Evolutionary conservation across 2,113 vertebrate species (phyloP), one percentile per base, ranked within the genome.

Genomic region (Phodopus roborovskii): DNA sequence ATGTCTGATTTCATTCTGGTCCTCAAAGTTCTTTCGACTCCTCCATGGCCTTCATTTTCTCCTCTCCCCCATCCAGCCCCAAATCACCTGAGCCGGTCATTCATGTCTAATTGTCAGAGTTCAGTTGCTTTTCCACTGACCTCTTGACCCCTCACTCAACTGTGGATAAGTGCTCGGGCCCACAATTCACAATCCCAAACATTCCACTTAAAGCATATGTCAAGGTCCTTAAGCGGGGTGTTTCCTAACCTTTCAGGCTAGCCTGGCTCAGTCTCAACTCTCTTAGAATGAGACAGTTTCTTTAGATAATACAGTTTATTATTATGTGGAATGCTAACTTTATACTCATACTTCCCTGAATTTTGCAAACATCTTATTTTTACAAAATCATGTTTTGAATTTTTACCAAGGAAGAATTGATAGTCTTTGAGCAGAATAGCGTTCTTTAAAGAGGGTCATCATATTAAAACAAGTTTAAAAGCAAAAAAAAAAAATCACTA

Each of bases 401-500:
- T 79, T 96, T 95, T 74, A 74, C 36, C 66, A 94, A 73, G 50
- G 24, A 91, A 87, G 83, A 81, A 56, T 68, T 90, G 36, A 66
- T n/a, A 28, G 26, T 71, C 68, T 77, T 91, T 96, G 64, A 77
- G 58, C 1, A 68, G 81, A 66, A 64, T 66, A 88, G 39, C 36
- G 11, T 56, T 58, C 30, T 73, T 95, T 87, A 87, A 70, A 92
- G 64, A 71, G 24, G 68, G 5, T 53, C 33, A 85, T 91, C 64
- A 83, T 74, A 82, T 86, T 95, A 79, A 94, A 96, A 93, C 10
- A 11, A 88, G 45, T 16, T 39, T 20, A 42, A 85, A 94, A 97
- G 33, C 33, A 95, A 93, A 78, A 93, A 94, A 95, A 93, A 78
- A 93, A 94, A 95, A 81, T 42, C 50, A 60, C 88, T 92, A 79